These are phyloP conservation scores for Macrotrachela quadricornifera DNA, from an alignment of 1,140 invertebrate genomes.

Conservation along the genomic window DNA sequence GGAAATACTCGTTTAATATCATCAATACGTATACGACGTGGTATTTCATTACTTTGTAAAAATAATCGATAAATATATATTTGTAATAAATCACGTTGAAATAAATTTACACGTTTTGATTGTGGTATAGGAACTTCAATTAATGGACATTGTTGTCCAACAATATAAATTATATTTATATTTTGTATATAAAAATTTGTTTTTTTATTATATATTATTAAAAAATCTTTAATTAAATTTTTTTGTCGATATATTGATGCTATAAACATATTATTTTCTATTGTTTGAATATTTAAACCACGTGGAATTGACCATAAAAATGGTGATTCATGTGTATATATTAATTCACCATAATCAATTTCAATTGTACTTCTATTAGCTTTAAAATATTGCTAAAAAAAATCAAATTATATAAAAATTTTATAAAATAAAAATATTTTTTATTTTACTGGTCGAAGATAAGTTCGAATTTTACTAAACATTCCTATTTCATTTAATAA, in stretches of 20 bases:
- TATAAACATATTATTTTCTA: slow-evolving; percentile 94
- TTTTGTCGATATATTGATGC: slow-evolving; percentile 81
- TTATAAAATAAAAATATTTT: too few species aligned
- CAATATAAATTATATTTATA: slow-evolving; percentile 63
- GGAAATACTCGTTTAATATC: slow-evolving; percentile 92
- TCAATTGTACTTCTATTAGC: slow-evolving; percentile 66
- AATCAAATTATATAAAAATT: too few species aligned
- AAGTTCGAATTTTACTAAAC: slow-evolving; percentile 96
- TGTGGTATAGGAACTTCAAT: slow-evolving; percentile 98
- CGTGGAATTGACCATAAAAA: slow-evolving; percentile 79
- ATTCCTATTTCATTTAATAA: slow-evolving; percentile 80
- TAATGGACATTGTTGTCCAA: slow-evolving; percentile 82
- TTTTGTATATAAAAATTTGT: slow-evolving; percentile 58
- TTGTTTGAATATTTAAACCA: slow-evolving; percentile 67
- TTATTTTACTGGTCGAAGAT: slow-evolving; percentile 44
- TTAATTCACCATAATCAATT: slow-evolving; percentile 56
- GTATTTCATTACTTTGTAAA: slow-evolving; percentile 37
- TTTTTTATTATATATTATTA: slow-evolving; percentile 68
- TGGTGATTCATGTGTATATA: slow-evolving; percentile 85
- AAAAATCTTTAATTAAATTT: slow-evolving; percentile 58
- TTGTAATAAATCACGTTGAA: slow-evolving; percentile 81
- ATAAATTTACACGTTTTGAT: slow-evolving; percentile 92
- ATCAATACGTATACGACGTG: slow-evolving; percentile 68
- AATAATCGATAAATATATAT: slow-evolving; percentile 94
- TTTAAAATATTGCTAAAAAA: slow-evolving; percentile 49